Conservation (phyloP, 2,797 vertebrate genomes). For the Chelmon rostratus region DNA sequence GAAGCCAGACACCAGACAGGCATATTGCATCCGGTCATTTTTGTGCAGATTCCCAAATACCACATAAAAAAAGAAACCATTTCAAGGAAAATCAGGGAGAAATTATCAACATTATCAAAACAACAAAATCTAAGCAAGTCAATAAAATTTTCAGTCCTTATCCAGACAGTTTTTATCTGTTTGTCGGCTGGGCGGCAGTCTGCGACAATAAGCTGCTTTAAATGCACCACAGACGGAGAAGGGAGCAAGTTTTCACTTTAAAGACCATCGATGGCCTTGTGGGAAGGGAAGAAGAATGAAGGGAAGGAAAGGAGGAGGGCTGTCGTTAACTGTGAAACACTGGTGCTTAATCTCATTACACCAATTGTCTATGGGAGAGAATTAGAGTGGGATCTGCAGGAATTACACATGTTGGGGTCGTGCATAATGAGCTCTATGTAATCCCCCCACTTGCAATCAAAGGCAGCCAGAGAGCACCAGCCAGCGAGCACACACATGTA, state of each 20-base stretch:
- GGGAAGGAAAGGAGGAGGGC: conserved; percentile 37
- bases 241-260: conserved; percentile 16
- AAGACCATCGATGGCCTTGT: conserved; percentile 16
- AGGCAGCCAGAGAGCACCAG: conserved; percentile 66
- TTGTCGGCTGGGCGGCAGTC: background rate
- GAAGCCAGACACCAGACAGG: too few species aligned
- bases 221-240: conserved; percentile 12
- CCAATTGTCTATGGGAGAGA: conserved; percentile 85
- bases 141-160: background rate
- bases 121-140: too few species aligned
- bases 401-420: conserved; percentile 85
- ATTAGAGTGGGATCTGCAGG: conserved; percentile 85
- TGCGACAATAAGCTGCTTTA: conserved; percentile 13
- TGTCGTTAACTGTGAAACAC: conserved; percentile 65
- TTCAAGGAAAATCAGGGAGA: too few species aligned
- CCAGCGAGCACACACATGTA: conserved; percentile 51
- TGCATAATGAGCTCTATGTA: conserved; percentile 84
- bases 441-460: conserved; percentile 82
- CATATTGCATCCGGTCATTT: too few species aligned
- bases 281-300: conserved; percentile 42
- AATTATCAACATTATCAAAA: too few species aligned
- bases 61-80: too few species aligned
- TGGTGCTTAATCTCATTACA: conserved; percentile 85
- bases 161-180: background rate
- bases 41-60: too few species aligned